Evolutionary conservation across 2,888 invertebrate species (phyloP).

Genomic region (Polymixis lichenea): DNA sequence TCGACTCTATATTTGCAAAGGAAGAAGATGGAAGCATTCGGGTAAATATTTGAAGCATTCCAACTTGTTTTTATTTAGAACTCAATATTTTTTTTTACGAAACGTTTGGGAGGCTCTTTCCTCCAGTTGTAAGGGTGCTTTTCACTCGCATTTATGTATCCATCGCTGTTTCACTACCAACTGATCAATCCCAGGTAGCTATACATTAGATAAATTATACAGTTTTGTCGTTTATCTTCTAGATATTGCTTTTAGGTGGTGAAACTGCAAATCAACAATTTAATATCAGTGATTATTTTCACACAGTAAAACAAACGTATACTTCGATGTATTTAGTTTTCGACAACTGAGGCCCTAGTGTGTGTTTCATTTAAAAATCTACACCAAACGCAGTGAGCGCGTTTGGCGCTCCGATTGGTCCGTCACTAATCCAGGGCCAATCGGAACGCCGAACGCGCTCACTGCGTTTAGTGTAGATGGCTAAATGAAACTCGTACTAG

Average conservation of each 20-base stretch:
- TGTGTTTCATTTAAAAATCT: too few relatives aligned
- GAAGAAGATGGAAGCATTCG: slow-evolving; percentile 47
- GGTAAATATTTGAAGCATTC: slow-evolving; percentile 69
- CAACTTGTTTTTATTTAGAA: slow-evolving; percentile 65
- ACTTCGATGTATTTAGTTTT: slow-evolving; percentile 41
- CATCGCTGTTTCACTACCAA: slow-evolving; percentile 40
- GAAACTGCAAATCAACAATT: slow-evolving; percentile 45
- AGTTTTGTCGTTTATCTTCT: slow-evolving; percentile 57
- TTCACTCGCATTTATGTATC: slow-evolving; percentile 62
- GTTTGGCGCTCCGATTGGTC: too few relatives aligned
- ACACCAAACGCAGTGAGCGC: too few relatives aligned
- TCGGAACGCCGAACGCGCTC: too few relatives aligned
- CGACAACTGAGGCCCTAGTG: too few relatives aligned
- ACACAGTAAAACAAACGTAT: slow-evolving; percentile 36
- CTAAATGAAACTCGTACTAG: too few relatives aligned
- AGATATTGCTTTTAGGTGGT: slow-evolving; percentile 67
- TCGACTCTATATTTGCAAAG: slow-evolving; percentile 68
- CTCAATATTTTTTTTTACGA: slow-evolving; percentile 51
- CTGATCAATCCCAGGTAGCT: slow-evolving; percentile 37
- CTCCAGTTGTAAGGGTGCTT: slow-evolving; percentile 57
- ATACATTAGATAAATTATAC: slow-evolving; percentile 50
- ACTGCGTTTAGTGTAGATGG: too few relatives aligned
- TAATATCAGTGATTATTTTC: slow-evolving; percentile 36
- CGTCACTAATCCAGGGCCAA: too few relatives aligned
- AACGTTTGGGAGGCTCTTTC: slow-evolving; percentile 34